These are phyloP conservation scores for Hemistola chrysoprasaria DNA, from an alignment of 2,888 invertebrate species.

Conservation along the genomic window DNA sequence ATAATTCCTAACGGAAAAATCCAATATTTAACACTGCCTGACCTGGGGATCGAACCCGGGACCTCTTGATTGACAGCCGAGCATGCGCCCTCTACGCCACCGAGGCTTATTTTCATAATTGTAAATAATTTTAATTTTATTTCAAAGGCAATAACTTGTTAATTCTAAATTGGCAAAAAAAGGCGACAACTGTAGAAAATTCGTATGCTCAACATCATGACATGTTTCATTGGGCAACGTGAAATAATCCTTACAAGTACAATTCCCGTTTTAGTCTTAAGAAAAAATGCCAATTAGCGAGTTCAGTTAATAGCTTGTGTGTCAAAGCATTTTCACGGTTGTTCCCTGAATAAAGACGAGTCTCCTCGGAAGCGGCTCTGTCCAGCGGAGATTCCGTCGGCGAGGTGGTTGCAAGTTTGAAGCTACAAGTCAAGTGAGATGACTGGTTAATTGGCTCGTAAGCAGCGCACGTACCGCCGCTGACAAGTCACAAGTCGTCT, in stretches of 20 bases:
- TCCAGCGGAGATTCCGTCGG: slow-evolving; percentile 51
- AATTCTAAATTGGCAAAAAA: not conserved
- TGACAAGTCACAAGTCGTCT: slow-evolving; percentile 80
- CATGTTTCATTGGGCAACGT: slow-evolving; percentile 26
- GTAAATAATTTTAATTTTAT: too few relatives aligned
- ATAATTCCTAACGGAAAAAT: too few relatives aligned
- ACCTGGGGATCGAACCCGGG: too few relatives aligned
- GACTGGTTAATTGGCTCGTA: slow-evolving; percentile 76
- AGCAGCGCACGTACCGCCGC: slow-evolving; percentile 71
- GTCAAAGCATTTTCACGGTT: slow-evolving; percentile 62
- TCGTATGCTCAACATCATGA: slow-evolving; percentile 26
- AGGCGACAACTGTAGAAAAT: not conserved
- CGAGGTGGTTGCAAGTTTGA: slow-evolving; percentile 44
- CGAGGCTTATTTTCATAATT: too few relatives aligned
- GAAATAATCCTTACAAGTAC: slow-evolving; percentile 33
- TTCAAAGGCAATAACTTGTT: too few relatives aligned
- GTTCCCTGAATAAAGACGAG: slow-evolving; percentile 67
- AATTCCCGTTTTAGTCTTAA: slow-evolving; percentile 38
- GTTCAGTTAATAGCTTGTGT: slow-evolving; percentile 55
- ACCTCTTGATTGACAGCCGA: too few relatives aligned
- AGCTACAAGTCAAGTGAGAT: slow-evolving; percentile 55
- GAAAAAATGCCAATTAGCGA: slow-evolving; percentile 53
- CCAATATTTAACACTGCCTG: too few relatives aligned
- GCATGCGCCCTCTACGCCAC: too few relatives aligned
- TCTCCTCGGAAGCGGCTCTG: slow-evolving; percentile 51